Evolutionary conservation across 2,888 invertebrate species (phyloP), one percentile per base, ranked within the genome.

Genomic region (Autographa gamma): DNA sequence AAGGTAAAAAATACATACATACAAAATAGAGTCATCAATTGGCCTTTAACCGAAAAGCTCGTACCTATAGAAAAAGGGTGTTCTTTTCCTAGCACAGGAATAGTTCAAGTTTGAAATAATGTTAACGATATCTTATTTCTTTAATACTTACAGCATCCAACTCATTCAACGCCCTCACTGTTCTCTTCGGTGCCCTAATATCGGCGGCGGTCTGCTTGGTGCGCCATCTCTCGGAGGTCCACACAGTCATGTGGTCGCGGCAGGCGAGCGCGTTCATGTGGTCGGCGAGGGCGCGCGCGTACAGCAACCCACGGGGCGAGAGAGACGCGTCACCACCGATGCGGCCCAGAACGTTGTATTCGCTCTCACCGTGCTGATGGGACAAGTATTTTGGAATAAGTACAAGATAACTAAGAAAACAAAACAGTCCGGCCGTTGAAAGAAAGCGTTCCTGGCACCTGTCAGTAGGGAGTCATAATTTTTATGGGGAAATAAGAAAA

Each of bases 301-400:
- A 99, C 89, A 97, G 94, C 84, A 97, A 95, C 0, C 99, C 99
- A 32, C 98, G 96, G 0, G 97, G 96, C 9, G 98, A 98, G 58
- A 99, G 94, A 32, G 97, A 97, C 14, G 98, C 97, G 91, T 99
- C 98, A 1, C 99, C 99, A 0, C 99, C 99, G 83, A 99, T 98
- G 74, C 98, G 97, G 0, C 99, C 99, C 16, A 98, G 94, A 3
- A 98, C 97, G 92, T 99, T 99, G 96, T 97, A 98, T 87, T 98
- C 98, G 89, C 98, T 98, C 92, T 99, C 99, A 2, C 99, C 99
- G 91, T 99, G 99, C 98, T 98, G 91, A 6, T 66, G 41, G 32
- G 13, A 62, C 14, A 77, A 75, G 62, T 59, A n/a, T 19, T 9
- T 16, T 18, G 14, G 2, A 11, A 43, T 43, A 43, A 31, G 3